phyloP scores from a whole-genome alignment of 2,888 invertebrate genomes.

The Elysia crispata region DNA sequence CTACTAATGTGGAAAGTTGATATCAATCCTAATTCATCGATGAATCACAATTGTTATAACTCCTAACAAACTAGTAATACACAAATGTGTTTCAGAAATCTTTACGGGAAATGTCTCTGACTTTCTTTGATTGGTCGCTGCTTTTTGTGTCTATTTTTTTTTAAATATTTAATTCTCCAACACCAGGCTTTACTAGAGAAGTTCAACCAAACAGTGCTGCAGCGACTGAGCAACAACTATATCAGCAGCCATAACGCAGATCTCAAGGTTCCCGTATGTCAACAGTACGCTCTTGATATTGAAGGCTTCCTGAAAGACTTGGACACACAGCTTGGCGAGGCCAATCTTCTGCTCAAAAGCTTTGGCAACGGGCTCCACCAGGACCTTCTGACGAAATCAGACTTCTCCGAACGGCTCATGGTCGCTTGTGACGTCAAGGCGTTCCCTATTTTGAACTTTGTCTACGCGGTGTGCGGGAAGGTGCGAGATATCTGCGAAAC shows the following conservation, averaged over 20 bases:
- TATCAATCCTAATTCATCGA: no score
- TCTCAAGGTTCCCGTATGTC: constrained; percentile 66
- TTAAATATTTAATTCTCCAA: no score
- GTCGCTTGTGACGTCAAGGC: constrained; percentile 72
- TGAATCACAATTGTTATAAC: no score
- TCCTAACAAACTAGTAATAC: no score
- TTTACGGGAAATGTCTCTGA: no score
- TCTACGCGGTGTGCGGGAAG: constrained; percentile 71
- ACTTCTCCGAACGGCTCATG: constrained; percentile 67
- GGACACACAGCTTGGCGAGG: constrained; percentile 59
- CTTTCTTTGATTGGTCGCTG: no score
- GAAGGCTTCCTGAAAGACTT: constrained; percentile 62
- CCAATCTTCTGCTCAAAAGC: constrained; percentile 65
- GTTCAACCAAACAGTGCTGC: constrained; percentile 67
- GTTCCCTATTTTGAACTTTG: constrained; percentile 71
- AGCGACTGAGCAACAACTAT: constrained; percentile 68
- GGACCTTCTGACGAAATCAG: constrained; percentile 65
- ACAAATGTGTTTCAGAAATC: no score
- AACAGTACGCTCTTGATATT: constrained; percentile 67
- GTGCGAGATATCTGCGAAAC: constrained; percentile 63
- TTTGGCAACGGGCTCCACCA: constrained; percentile 66
- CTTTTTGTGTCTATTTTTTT: no score
- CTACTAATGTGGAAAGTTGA: no score
- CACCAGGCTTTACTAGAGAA: constrained; percentile 61
- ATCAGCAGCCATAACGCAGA: constrained; percentile 61